These are phyloP conservation scores for Caenorhabditis latens DNA, from an alignment of 1,140 invertebrate species.

Conservation along the genomic window DNA sequence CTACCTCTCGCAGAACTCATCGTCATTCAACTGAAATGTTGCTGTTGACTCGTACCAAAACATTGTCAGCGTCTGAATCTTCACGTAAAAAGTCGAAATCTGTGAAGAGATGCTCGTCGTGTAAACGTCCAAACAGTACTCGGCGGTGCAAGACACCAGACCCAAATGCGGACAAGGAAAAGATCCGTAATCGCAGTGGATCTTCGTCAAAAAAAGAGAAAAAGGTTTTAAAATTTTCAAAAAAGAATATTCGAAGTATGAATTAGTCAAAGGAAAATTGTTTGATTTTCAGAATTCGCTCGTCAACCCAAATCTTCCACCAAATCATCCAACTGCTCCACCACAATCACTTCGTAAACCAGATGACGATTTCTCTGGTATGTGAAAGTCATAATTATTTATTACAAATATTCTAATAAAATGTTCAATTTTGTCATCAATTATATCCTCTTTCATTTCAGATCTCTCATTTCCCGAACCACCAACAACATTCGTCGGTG, in stretches of 20 bases:
- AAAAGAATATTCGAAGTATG: background rate
- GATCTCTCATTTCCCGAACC: constrained; percentile 72
- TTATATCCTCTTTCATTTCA: constrained; percentile 54
- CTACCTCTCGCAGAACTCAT: background rate
- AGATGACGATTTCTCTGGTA: constrained; percentile 50
- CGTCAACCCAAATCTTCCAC: constrained; percentile 26
- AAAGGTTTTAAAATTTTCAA: constrained; percentile 11
- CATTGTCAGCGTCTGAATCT: constrained; percentile 4
- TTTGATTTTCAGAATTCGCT: constrained; percentile 58
- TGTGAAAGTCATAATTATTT: too few species aligned
- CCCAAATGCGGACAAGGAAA: constrained; percentile 30
- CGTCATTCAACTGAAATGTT: constrained; percentile 21
- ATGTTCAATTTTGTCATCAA: background rate
- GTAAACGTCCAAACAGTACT: constrained; percentile 40
- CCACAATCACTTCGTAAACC: constrained; percentile 53
- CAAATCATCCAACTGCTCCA: constrained; percentile 58
- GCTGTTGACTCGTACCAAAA: constrained; percentile 43
- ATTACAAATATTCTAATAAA: background rate
- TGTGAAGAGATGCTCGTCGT: constrained; percentile 36
- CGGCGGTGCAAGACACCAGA: constrained; percentile 31
- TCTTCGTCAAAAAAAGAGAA: constrained; percentile 42
- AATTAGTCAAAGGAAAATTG: too few species aligned
- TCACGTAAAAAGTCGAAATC: constrained; percentile 47
- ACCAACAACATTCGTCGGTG: constrained; percentile 57
- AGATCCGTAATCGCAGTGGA: constrained; percentile 12